phyloP scores from a whole-genome alignment of 2,113 vertebrate genomes.

The Cyprinus carpio region DNA sequence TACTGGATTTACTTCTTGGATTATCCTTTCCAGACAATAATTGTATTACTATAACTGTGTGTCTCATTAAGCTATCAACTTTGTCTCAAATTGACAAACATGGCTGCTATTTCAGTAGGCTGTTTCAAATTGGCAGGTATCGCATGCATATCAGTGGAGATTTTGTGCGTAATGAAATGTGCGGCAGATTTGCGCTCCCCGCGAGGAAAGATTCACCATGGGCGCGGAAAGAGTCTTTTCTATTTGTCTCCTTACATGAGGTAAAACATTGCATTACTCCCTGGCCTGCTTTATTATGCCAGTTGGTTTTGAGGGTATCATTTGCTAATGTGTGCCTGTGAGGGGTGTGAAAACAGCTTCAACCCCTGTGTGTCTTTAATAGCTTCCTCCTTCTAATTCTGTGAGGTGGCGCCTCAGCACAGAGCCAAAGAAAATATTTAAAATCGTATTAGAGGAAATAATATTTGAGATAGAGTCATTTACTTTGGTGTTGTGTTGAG shows the following conservation, averaged over 20 bases:
- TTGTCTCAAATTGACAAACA: neutral
- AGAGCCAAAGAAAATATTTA: slow-evolving; percentile 24
- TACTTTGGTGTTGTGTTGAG: neutral
- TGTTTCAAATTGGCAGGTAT: neutral
- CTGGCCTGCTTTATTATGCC: slow-evolving; percentile 68
- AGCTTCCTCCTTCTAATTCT: slow-evolving; percentile 38
- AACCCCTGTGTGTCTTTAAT: slow-evolving; percentile 41
- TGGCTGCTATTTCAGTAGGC: too few relatives aligned
- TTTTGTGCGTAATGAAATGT: slow-evolving; percentile 73
- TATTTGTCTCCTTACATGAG: slow-evolving; percentile 73
- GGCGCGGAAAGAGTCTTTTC: slow-evolving; percentile 64
- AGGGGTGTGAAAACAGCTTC: slow-evolving; percentile 54
- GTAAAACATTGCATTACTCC: slow-evolving; percentile 74
- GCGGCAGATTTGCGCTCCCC: slow-evolving; percentile 70
- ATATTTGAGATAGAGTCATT: slow-evolving; percentile 10
- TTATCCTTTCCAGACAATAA: neutral
- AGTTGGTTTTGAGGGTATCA: slow-evolving; percentile 56
- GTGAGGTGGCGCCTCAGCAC: slow-evolving; percentile 1
- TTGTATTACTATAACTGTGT: neutral
- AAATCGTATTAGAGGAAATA: slow-evolving; percentile 22
- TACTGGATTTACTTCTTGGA: neutral
- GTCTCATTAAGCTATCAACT: neutral
- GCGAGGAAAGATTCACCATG: slow-evolving; percentile 68
- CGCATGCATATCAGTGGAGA: slow-evolving; percentile 59
- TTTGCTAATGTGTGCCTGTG: slow-evolving; percentile 61